phyloP scores from a whole-genome alignment of 2,113 vertebrate species.

The Cervus canadensis region DNA sequence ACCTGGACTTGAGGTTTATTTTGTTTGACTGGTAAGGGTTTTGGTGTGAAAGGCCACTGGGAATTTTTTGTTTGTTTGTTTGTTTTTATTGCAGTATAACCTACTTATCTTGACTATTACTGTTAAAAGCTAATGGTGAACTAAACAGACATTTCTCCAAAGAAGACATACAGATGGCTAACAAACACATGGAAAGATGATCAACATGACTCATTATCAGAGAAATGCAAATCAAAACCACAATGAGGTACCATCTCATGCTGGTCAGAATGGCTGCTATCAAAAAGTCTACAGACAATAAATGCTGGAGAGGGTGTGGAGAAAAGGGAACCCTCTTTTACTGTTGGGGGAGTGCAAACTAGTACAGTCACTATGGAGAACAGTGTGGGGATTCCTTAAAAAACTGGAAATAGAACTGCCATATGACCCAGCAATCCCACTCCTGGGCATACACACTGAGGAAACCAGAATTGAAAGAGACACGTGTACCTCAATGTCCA shows the following conservation, averaged over 20 bases:
- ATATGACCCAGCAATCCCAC: not conserved
- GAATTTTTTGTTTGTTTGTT: not conserved
- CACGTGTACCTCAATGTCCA: not conserved
- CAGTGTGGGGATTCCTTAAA: not conserved
- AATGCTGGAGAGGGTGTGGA: not conserved
- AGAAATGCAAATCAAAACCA: not conserved
- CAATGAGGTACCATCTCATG: not conserved
- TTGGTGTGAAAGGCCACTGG: not conserved
- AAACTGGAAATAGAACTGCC: not conserved
- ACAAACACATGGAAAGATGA: not conserved
- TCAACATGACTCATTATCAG: not conserved
- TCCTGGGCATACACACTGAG: not conserved
- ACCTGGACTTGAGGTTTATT: not conserved
- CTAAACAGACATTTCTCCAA: not conserved
- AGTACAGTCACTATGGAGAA: not conserved
- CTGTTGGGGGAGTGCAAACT: not conserved
- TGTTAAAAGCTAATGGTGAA: not conserved
- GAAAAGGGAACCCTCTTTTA: not conserved
- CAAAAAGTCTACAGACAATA: not conserved
- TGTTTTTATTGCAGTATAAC: not conserved
- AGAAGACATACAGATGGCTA: not conserved
- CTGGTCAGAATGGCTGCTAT: not conserved
- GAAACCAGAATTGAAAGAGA: not conserved
- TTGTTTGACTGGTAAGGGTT: not conserved
- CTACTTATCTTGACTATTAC: not conserved